phyloP scores from a whole-genome alignment of 2,113 vertebrate genomes.

The Pterophyllum scalare region DNA sequence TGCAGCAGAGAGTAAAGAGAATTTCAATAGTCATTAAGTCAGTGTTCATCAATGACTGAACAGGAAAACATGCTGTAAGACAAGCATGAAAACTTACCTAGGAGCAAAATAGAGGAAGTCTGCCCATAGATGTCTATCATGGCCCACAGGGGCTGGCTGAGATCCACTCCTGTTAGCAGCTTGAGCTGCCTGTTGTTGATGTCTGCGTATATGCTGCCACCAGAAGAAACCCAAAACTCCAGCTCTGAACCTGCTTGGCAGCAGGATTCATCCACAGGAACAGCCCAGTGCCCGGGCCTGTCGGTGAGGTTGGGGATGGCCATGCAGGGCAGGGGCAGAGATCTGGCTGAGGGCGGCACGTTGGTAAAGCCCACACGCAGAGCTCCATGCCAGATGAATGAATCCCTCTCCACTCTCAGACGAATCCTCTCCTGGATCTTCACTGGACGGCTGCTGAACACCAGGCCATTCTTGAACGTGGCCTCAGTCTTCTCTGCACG shows the following conservation, averaged over 20 bases:
- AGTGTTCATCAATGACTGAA: background rate
- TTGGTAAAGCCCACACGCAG: constrained; percentile 87
- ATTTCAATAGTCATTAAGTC: background rate
- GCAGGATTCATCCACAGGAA: constrained; percentile 41
- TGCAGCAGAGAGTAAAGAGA: constrained; percentile 31
- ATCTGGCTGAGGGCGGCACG: constrained; percentile 64
- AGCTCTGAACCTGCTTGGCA: constrained; percentile 64
- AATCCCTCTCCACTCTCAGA: constrained; percentile 68
- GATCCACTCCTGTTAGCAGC: constrained; percentile 56
- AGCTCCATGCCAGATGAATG: constrained; percentile 74
- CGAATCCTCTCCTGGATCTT: constrained; percentile 74
- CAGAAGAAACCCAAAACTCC: constrained; percentile 81
- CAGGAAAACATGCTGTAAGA: background rate
- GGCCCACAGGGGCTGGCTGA: constrained; percentile 81
- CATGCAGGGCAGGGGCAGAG: constrained; percentile 79
- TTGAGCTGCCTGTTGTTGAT: background rate
- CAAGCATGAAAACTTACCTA: constrained; percentile 74
- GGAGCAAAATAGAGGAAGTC: constrained; percentile 79
- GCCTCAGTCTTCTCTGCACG: constrained; percentile 48
- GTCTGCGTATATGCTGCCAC: constrained; percentile 61
- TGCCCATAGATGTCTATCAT: constrained; percentile 88
- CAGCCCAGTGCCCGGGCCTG: constrained; percentile 76
- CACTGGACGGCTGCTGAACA: constrained; percentile 84
- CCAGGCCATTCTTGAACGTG: constrained; percentile 82
- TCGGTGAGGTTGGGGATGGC: constrained; percentile 82